Evolutionary conservation across 1,140 invertebrate genomes (phyloP), one percentile per base, ranked within the genome.

Genomic region (Megalopta genalis): DNA sequence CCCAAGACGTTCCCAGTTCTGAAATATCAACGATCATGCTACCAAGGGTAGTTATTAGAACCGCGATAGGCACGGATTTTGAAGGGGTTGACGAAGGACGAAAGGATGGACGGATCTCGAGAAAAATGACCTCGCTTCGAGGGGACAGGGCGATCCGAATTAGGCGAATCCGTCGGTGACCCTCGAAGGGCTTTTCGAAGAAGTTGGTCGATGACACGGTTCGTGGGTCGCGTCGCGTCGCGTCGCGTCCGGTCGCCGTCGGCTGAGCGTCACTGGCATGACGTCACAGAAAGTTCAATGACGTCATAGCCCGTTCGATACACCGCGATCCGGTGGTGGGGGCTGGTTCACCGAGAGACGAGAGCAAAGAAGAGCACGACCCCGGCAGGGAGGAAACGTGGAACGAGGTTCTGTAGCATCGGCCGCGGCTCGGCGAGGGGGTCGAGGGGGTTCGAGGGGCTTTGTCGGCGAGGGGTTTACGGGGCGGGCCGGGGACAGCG

Each of bases 291-390:
- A 83, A 84, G 81, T 88, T 90, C 85, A 88, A 84, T 91, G 90
- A 91, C 90, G 90, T 91, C 90, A 91, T 86, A 52, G 74, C 59
- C 77, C 90, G 90, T 88, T 91, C 90, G 90, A 91, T 91, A 91
- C 88, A 88, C 82, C 75, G 76, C 66, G 84, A 82, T 84, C 79
- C 77, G 7, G 68, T 52, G 83, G 88, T 86, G 84, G 85, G 77
- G 80, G 72, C 52, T 60, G 80, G 77, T 81, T 80, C 80, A 57
- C 73, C 65, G 77, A 87, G 77, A 87, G 83, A 77, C 32, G 73
- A 77, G 83, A 79, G 67, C 46, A 72, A 75, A 78, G 73, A 65
- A 65, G 62, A 77, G 65, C 65, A 39, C 32, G 68, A 59, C 32
- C 32, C 49, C 8, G 62, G 0, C 27, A 21, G 66, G 27, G 37